Conservation (phyloP, 2,888 invertebrate genomes). For the Tineola bisselliella region DNA sequence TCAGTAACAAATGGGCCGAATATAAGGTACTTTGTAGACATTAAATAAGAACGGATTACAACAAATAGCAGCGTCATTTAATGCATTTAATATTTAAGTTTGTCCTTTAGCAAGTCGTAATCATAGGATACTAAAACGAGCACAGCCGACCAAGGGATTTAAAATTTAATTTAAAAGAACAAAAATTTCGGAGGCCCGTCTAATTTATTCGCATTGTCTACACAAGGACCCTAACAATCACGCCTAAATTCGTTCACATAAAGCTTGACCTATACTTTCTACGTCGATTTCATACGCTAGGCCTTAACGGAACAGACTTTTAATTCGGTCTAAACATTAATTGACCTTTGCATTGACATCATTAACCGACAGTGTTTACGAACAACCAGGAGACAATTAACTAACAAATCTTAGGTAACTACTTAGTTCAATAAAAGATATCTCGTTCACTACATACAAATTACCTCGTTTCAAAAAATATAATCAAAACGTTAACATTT, state of each 20-base stretch:
- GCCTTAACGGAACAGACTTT: slow-evolving; percentile 6
- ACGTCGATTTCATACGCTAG: neutral
- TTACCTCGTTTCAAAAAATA: slow-evolving; percentile 7
- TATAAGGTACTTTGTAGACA: neutral
- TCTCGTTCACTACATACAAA: slow-evolving; percentile 8
- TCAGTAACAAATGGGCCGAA: neutral
- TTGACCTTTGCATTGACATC: slow-evolving; percentile 59
- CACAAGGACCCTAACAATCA: neutral
- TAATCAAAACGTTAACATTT: slow-evolving; percentile 6
- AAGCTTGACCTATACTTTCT: neutral
- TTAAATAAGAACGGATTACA: neutral
- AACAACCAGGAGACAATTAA: slow-evolving; percentile 60
- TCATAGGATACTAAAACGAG: no score
- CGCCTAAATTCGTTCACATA: slow-evolving; percentile 2
- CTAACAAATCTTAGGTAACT: slow-evolving; percentile 43
- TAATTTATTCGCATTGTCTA: neutral
- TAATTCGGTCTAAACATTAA: slow-evolving; percentile 46
- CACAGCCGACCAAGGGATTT: no score
- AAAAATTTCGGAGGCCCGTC: neutral
- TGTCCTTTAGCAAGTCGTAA: neutral
- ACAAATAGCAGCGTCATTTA: no score
- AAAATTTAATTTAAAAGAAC: neutral
- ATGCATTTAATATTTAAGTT: neutral
- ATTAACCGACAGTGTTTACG: slow-evolving; percentile 25
- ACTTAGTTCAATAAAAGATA: slow-evolving; percentile 7